Percentiles rank a stretch among this genome's conserved stretches.
Evolutionary conservation across 2,797 vertebrate species (phyloP).

Genomic region (Erithacus rubecula): DNA sequence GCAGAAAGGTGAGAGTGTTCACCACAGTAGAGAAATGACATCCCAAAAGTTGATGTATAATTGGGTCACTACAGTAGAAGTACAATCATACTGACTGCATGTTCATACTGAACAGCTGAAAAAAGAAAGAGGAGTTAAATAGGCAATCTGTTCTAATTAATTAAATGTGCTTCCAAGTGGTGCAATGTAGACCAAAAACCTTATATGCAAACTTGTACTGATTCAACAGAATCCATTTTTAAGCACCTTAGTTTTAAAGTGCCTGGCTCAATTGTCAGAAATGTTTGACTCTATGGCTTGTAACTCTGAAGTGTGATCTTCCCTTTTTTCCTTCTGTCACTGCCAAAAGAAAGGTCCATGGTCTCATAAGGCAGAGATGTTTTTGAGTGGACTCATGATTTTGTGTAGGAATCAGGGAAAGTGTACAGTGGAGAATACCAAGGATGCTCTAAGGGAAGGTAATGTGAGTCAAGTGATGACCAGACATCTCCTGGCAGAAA

Average conservation of each 20-base stretch:
- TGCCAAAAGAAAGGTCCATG: background rate
- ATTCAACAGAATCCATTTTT: background rate
- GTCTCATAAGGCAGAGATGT: background rate
- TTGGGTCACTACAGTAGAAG: background rate
- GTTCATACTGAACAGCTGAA: background rate
- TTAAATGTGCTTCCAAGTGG: background rate
- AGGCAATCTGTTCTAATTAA: background rate
- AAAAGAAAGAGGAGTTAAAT: background rate
- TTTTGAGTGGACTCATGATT: background rate
- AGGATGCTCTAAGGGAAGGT: background rate
- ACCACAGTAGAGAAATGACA: background rate
- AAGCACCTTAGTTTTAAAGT: background rate
- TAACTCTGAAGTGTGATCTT: background rate
- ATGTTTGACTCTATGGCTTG: background rate
- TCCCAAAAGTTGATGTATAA: background rate
- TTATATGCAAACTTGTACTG: too few species aligned
- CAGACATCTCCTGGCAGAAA: background rate
- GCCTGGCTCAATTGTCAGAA: background rate
- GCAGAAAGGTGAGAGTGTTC: background rate
- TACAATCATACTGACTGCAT: background rate
- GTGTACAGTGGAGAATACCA: background rate
- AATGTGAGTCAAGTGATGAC: background rate
- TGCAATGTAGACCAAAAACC: background rate
- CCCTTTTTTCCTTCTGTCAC: background rate
- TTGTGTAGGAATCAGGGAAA: background rate